Conservation (phyloP, 2,888 invertebrate species). For the Eustalomyia histrio region DNA sequence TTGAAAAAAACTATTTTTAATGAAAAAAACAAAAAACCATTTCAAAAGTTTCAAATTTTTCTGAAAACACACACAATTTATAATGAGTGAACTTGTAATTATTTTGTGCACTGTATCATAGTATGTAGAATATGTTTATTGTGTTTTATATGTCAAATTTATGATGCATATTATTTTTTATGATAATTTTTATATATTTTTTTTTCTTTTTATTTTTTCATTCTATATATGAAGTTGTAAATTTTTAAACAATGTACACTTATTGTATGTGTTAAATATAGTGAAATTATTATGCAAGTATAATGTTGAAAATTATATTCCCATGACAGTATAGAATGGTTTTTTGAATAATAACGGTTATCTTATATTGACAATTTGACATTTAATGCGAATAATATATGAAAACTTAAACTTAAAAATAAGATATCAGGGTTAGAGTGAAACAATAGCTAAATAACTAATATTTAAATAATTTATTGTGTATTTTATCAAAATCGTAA, state of each 20-base stretch:
- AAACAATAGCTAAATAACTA: too few relatives aligned
- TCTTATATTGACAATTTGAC: background rate
- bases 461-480: too few relatives aligned
- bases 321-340: background rate
- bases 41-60: too few relatives aligned
- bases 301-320: background rate
- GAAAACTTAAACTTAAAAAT: background rate
- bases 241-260: constrained; percentile 58
- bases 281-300: background rate
- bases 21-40: too few relatives aligned
- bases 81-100: too few relatives aligned
- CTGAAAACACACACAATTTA: too few relatives aligned
- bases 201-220: constrained; percentile 49
- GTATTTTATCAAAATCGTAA: too few relatives aligned
- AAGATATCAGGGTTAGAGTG: too few relatives aligned
- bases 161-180: constrained; percentile 66
- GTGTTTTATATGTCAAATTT: constrained; percentile 60
- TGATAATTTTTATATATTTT: constrained; percentile 56
- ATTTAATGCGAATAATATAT: background rate
- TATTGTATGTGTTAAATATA: constrained; percentile 29
- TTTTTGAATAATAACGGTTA: background rate
- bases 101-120: too few relatives aligned
- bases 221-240: constrained; percentile 57
- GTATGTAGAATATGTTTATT: constrained; percentile 43
- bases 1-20: too few relatives aligned